Evolutionary conservation across 35 echinoderm and acorn worm species (phyloP).

Genomic region (Apostichopus californicus): DNA sequence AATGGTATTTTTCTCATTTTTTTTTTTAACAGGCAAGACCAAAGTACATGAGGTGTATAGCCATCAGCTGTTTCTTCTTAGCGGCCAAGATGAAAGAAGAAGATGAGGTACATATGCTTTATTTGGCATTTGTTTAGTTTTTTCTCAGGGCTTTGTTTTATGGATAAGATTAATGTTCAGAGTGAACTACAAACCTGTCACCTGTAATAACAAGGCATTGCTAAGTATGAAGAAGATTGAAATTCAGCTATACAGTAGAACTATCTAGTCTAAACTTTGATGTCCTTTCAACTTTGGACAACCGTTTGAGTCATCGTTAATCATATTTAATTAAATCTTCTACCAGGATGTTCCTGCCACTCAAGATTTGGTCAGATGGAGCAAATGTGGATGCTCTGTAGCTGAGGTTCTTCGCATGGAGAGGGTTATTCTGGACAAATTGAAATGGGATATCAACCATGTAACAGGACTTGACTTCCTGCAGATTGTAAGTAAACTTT

Average conservation of each 20-base stretch:
- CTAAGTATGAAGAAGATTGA: too few relatives aligned
- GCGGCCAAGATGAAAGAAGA: conserved; percentile 94
- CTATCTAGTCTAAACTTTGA: too few relatives aligned
- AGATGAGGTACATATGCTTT: conserved; percentile 79
- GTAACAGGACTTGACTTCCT: conserved; percentile 85
- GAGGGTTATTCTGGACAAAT: conserved; percentile 89
- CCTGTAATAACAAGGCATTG: too few relatives aligned
- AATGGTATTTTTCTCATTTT: neutral
- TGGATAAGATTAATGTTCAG: too few relatives aligned
- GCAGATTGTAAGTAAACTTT: conserved; percentile 88
- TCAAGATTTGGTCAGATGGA: conserved; percentile 84
- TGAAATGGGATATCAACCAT: conserved; percentile 92
- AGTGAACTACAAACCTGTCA: too few relatives aligned
- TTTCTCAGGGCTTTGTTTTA: too few relatives aligned
- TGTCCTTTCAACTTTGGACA: too few relatives aligned
- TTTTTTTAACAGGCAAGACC: conserved; percentile 72
- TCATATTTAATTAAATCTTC: too few relatives aligned
- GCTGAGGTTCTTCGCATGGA: conserved; percentile 95
- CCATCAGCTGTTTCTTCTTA: conserved; percentile 94
- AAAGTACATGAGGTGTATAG: conserved; percentile 88
- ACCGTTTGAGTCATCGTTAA: too few relatives aligned
- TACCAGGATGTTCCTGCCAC: conserved; percentile 90
- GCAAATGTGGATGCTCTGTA: conserved; percentile 88
- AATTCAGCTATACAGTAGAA: too few relatives aligned
- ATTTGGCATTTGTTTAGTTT: too few relatives aligned